phyloP scores from a whole-genome alignment of 2,888 invertebrate genomes.

The Pseudoips prasinana region DNA sequence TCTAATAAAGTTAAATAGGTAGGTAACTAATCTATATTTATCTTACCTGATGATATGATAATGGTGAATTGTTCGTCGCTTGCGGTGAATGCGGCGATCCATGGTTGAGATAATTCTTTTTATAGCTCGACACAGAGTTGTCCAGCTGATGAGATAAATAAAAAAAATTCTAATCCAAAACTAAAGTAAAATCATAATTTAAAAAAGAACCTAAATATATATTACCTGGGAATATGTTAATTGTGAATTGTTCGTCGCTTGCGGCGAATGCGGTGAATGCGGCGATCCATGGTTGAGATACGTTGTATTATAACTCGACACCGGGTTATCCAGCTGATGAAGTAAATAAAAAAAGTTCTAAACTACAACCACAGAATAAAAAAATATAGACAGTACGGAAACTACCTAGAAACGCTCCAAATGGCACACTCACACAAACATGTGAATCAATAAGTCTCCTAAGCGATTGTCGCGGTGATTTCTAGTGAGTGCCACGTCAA shows the following conservation, averaged over 20 bases:
- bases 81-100: slow-evolving; percentile 72
- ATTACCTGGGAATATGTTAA: slow-evolving; percentile 71
- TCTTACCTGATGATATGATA: slow-evolving; percentile 71
- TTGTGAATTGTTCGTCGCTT: slow-evolving; percentile 63
- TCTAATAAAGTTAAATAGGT: too few species aligned
- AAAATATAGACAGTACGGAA: too few species aligned
- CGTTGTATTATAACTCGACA: slow-evolving; percentile 65
- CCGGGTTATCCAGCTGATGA: slow-evolving; percentile 67
- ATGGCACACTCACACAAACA: too few species aligned
- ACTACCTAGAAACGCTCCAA: too few species aligned
- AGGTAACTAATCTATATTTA: too few species aligned
- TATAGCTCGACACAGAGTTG: slow-evolving; percentile 68
- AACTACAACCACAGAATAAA: too few species aligned
- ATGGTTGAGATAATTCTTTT: slow-evolving; percentile 70
- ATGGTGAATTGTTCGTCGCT: slow-evolving; percentile 62
- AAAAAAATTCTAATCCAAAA: too few species aligned
- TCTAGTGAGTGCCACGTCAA: too few species aligned
- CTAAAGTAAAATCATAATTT: too few species aligned
- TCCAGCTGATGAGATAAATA: slow-evolving; percentile 56
- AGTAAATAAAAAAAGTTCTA: slow-evolving; percentile 19
- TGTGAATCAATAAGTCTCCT: too few species aligned
- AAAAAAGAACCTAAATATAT: too few species aligned
- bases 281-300: slow-evolving; percentile 75
- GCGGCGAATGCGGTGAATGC: slow-evolving; percentile 70
- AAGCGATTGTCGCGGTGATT: too few species aligned